These are phyloP conservation scores for Nansenia antarctica DNA, from an alignment of 2,113 vertebrate genomes.

Conservation along the genomic window DNA sequence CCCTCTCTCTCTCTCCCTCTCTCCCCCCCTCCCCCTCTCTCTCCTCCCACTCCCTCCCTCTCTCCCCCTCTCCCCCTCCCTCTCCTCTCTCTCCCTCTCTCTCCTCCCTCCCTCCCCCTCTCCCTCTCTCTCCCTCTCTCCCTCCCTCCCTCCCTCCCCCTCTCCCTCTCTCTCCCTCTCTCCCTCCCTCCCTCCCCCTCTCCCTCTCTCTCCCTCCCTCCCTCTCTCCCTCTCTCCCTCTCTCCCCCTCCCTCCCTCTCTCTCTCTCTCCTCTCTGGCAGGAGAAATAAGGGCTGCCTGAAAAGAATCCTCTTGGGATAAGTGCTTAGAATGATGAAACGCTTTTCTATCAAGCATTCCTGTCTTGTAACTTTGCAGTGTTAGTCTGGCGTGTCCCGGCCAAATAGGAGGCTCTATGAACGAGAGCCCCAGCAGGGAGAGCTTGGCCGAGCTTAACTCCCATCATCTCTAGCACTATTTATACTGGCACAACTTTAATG, in stretches of 20 bases:
- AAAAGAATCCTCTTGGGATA: background rate
- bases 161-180: no score
- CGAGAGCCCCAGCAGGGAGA: conserved; percentile 24
- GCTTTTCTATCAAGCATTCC: conserved; percentile 38
- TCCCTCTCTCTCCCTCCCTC: background rate
- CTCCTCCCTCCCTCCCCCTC: background rate
- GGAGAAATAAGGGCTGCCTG: background rate
- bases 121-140: conserved; percentile 10
- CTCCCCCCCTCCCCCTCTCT: no score
- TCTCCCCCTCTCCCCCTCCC: conserved; percentile 2
- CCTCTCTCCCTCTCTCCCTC: background rate
- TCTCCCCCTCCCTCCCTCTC: background rate
- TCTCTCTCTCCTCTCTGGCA: background rate
- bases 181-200: background rate
- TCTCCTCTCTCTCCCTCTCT: conserved; percentile 11
- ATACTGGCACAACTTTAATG: conserved; percentile 27
- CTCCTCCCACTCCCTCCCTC: no score
- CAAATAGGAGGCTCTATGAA: conserved; percentile 48
- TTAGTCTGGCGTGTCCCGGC: conserved; percentile 27
- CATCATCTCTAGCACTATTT: conserved; percentile 24
- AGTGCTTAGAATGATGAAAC: conserved; percentile 44
- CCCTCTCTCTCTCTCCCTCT: conserved; percentile 4
- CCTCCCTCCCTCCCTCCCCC: no score
- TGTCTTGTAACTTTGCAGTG: conserved; percentile 39
- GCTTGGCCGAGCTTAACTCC: conserved; percentile 33